A percentile compares a stretch with the other conserved stretches of the same genome.
phyloP scores from a whole-genome alignment of 2,888 invertebrate species.

The Acanthosepion esculentum region DNA sequence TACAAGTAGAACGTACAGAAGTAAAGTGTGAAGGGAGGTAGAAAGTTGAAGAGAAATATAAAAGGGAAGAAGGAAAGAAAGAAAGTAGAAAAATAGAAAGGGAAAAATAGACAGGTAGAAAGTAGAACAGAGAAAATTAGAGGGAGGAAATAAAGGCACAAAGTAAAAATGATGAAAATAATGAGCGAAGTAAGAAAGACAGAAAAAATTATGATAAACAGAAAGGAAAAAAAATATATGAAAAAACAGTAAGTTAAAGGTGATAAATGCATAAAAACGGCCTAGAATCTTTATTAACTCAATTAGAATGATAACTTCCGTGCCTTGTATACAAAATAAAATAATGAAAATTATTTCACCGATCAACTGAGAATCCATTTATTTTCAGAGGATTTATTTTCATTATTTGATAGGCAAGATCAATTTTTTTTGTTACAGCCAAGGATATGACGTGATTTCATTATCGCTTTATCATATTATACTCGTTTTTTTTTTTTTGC shows the following conservation, averaged over 20 bases:
- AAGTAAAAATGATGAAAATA: background rate
- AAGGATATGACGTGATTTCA: too few species aligned
- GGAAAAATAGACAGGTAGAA: background rate
- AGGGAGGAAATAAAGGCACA: background rate
- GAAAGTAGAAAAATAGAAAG: background rate
- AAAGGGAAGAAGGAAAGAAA: background rate
- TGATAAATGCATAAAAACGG: background rate
- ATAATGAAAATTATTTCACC: background rate
- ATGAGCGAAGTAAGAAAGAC: background rate
- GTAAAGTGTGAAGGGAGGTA: background rate
- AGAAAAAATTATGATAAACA: background rate
- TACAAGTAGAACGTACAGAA: too few species aligned
- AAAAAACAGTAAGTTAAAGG: background rate
- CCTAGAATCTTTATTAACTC: background rate
- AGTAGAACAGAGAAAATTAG: background rate
- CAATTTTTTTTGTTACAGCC: too few species aligned
- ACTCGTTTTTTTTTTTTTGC: too few species aligned
- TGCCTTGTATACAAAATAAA: background rate
- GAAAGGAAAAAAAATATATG: background rate
- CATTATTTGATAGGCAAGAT: background rate
- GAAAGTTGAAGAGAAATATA: background rate
- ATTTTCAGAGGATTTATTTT: background rate
- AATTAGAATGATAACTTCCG: background rate
- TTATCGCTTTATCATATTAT: too few species aligned
- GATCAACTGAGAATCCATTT: background rate